Evolutionary conservation across 2,797 vertebrate genomes (phyloP).

Genomic region (Acridotheres tristis): DNA sequence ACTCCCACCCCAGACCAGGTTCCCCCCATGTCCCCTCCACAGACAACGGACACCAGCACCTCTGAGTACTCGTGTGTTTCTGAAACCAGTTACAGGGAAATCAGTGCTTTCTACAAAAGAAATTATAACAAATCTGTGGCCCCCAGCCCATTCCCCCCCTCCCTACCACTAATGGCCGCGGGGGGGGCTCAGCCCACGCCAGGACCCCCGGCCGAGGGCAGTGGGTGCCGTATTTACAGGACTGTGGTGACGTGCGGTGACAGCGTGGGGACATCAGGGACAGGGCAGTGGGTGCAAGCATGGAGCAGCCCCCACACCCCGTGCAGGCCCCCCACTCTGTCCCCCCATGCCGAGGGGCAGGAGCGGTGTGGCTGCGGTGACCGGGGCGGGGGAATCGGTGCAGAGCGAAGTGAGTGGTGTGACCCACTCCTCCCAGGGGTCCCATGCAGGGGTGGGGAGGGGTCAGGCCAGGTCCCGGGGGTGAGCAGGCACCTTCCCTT

Average conservation of each 20-base stretch:
- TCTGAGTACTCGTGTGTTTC: slow-evolving; percentile 54
- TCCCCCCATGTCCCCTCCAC: rapidly evolving
- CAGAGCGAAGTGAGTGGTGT: background rate
- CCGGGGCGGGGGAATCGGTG: background rate
- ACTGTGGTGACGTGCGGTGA: background rate
- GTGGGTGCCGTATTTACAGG: background rate
- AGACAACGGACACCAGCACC: background rate
- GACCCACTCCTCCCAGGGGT: slow-evolving; percentile 19
- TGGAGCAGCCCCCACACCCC: background rate
- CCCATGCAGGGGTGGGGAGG: slow-evolving; percentile 41
- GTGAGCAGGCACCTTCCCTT: background rate
- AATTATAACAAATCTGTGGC: slow-evolving; percentile 53
- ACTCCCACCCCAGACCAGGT: rapidly evolving
- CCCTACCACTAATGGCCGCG: background rate
- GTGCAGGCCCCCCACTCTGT: rapidly evolving
- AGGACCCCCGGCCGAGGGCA: background rate
- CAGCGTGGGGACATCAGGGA: background rate
- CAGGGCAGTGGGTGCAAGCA: background rate
- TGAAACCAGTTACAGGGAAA: slow-evolving; percentile 51
- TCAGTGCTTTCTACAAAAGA: slow-evolving; percentile 63
- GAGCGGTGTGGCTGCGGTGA: background rate
- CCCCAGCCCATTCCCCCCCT: background rate
- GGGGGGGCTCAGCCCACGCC: background rate
- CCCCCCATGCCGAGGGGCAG: background rate
- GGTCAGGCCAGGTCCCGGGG: background rate